These are phyloP conservation scores for Hypanus sabinus DNA, from an alignment of 2,113 vertebrate species.

Conservation along the genomic window DNA sequence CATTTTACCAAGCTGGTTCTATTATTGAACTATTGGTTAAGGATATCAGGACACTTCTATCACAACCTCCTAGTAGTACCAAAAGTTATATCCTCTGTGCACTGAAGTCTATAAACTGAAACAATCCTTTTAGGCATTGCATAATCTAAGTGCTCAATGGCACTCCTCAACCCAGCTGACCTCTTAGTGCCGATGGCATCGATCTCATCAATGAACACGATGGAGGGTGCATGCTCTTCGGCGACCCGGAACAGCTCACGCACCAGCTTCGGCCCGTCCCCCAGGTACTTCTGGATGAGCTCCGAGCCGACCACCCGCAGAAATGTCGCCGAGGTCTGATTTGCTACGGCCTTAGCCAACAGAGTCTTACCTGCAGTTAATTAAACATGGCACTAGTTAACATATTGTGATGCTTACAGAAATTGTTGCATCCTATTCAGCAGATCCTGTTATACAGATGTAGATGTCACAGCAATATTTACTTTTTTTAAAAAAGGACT, in stretches of 20 bases:
- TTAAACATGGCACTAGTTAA: background rate
- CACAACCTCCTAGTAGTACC: background rate
- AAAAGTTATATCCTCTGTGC: background rate
- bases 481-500: too few species aligned
- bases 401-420: background rate
- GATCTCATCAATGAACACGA: slow-evolving; percentile 96
- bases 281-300: slow-evolving; percentile 95
- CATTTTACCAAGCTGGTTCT: too few species aligned
- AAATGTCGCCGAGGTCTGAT: slow-evolving; percentile 96
- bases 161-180: slow-evolving; percentile 46
- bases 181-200: slow-evolving; percentile 96
- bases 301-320: slow-evolving; percentile 90
- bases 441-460: too few species aligned
- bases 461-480: too few species aligned
- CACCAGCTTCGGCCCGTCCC: slow-evolving; percentile 88
- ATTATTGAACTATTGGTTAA: too few species aligned
- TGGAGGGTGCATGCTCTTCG: slow-evolving; percentile 89
- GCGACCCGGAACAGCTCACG: slow-evolving; percentile 90
- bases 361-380: slow-evolving; percentile 78
- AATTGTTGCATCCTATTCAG: background rate
- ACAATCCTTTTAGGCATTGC: too few species aligned
- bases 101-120: background rate
- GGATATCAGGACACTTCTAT: too few species aligned
- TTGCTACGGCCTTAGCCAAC: slow-evolving; percentile 92
- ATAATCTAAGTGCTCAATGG: background rate